Percentiles rank a stretch among this genome's conserved stretches.
phyloP scores from a whole-genome alignment of 1,140 invertebrate genomes.

The Thalassaphorura encarpata region DNA sequence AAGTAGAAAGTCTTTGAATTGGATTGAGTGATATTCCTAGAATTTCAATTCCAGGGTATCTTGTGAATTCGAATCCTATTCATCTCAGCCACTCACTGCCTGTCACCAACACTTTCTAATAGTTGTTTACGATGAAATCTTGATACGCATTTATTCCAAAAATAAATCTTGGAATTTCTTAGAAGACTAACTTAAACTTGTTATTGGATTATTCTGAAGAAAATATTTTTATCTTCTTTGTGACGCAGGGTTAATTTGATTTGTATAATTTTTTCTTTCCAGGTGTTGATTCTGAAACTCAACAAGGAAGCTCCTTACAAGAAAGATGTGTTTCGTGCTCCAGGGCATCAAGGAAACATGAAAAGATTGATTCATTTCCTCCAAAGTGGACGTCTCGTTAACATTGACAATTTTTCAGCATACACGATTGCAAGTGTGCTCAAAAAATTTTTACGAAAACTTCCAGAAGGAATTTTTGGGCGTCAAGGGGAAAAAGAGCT shows the following conservation, averaged over 20 bases:
- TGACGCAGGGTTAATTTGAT: background rate
- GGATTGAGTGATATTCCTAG: too few species aligned
- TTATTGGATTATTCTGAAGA: too few species aligned
- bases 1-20: too few species aligned
- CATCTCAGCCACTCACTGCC: too few species aligned
- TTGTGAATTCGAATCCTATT: too few species aligned
- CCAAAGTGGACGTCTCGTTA: constrained; percentile 89
- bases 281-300: constrained; percentile 83
- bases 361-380: constrained; percentile 91
- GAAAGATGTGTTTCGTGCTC: constrained; percentile 87
- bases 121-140: background rate
- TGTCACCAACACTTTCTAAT: too few species aligned
- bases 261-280: constrained; percentile 22
- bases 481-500: constrained; percentile 78
- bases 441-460: constrained; percentile 95
- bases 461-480: constrained; percentile 92
- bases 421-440: constrained; percentile 97
- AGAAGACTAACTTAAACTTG: too few species aligned
- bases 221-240: too few species aligned
- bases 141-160: background rate
- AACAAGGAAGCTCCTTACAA: constrained; percentile 88
- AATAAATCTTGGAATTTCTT: background rate
- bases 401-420: constrained; percentile 94
- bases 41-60: too few species aligned
- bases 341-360: constrained; percentile 88